Base-by-base conservation (phyloP, 2,888 invertebrate species). In the Luffia ferchaultella region DNA sequence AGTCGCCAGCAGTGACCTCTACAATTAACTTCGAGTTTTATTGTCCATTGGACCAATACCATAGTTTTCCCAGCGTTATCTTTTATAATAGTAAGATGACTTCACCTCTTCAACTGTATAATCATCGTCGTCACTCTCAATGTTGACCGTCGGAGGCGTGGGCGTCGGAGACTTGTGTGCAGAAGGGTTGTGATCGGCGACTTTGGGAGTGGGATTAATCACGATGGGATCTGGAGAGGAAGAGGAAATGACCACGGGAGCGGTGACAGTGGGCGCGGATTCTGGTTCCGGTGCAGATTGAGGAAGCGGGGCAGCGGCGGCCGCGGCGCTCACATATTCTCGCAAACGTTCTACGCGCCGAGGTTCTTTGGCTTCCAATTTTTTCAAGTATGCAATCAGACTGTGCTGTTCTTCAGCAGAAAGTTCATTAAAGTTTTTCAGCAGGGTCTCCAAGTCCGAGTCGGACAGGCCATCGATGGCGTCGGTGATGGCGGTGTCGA, bases 391-490 rank as follows among this genome's bases (percentile, higher is more conserved):
- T 0, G 89, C 89, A 30, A 95, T 93, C 2, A 95, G 83, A 58
- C 91, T 90, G 64, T 93, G 91, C 62, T 95, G 94, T 65, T 95
- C 94, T 55, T 93, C 92, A 0, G 89, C 88, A 0, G 90, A 90
- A 15, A 95, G 70, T 60, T 93, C 92, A 65, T 92, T 93, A 61
- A 82, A 83, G 64, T 93, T 94, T 67, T 93, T 92, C 51, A 95
- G 67, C 1, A 94, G 72, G 0, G 92, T 90, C 65, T 93, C 92
- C 46, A 95, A 69, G 62, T 95, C 94, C 0, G 90, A 88, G 65
- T 95, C 93, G 0, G 93, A 92, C 7, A 95, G 75, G 12, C 89
- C 89, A 58, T 93, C 93, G 87, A 93, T 90, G 50, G 86, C 76
- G 61, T 78, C 73, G 17, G 80, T 65, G 46, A 73, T 57, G 46